Percentiles rank a stretch among this genome's conserved stretches.
phyloP scores from a whole-genome alignment of 2,113 vertebrate genomes.

The Cettia cetti region DNA sequence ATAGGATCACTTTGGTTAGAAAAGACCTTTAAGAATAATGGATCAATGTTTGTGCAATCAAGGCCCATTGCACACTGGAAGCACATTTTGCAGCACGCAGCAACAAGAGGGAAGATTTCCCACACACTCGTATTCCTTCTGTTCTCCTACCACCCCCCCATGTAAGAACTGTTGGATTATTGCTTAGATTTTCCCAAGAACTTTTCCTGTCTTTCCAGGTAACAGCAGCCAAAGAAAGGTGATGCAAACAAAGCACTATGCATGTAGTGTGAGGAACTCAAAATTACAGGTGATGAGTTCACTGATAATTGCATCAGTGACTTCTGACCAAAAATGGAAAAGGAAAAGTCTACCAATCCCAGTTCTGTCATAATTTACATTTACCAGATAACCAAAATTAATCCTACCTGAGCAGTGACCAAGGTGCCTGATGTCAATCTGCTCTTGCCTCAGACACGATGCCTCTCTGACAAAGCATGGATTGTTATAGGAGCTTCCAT shows the following conservation, averaged over 20 bases:
- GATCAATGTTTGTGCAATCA: neutral
- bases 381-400: neutral
- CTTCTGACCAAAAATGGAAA: neutral
- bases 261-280: neutral
- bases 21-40: neutral
- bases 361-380: neutral
- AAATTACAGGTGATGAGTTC: neutral
- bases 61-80: neutral
- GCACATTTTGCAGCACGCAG: neutral
- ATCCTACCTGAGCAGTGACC: slow-evolving; percentile 88
- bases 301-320: neutral
- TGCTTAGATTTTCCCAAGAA: neutral
- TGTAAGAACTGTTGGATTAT: neutral
- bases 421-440: slow-evolving; percentile 93
- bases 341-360: neutral
- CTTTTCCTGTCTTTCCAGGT: neutral
- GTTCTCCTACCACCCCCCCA: neutral
- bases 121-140: neutral
- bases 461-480: slow-evolving; percentile 94
- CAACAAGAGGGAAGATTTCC: neutral
- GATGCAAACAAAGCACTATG: neutral
- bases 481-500: slow-evolving; percentile 93
- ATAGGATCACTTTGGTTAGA: neutral
- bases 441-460: slow-evolving; percentile 93
- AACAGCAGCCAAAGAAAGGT: neutral